These are phyloP conservation scores for human (Homo sapiens) DNA, from an alignment of 2,113 vertebrate species.

Conservation along the genomic window GRCh38 chr4:189238501-189239000, in stretches of 20 bases:
- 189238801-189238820: background rate
- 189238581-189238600: conserved; percentile 43
- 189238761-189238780: background rate
- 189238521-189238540: conserved; percentile 15
- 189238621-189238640: background rate
- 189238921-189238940: too few species aligned
- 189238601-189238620: conserved; percentile 12
- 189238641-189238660: background rate
- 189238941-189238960: too few species aligned
- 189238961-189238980: too few species aligned
- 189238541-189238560: background rate
- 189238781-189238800: background rate
- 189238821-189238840: background rate
- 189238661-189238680: background rate
- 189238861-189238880: too few species aligned
- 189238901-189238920: too few species aligned
- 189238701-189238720: background rate
- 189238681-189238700: background rate
- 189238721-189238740: background rate
- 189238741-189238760: background rate
- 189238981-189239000: too few species aligned
- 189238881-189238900: too few species aligned
- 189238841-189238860: background rate
- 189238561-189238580: conserved; percentile 61
- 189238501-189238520: background rate